A percentile compares a stretch with the other conserved stretches of the same genome.
phyloP scores from a whole-genome alignment of 1,140 invertebrate species.

The Drosophila setifemur region DNA sequence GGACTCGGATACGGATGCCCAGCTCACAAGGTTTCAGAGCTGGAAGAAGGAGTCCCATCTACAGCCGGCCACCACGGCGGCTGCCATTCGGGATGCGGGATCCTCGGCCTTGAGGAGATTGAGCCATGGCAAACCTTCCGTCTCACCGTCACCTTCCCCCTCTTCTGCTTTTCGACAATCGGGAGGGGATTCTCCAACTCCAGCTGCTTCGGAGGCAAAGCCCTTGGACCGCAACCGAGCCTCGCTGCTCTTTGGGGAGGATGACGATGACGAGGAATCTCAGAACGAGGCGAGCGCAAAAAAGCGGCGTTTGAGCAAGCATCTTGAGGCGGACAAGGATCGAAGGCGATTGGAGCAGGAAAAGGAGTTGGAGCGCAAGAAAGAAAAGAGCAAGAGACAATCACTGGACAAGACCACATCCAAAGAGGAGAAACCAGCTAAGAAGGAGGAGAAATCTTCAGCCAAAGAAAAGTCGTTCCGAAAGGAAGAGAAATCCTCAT shows the following conservation, averaged over 20 bases:
- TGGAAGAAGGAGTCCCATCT: slow-evolving; percentile 69
- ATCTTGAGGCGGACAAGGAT: slow-evolving; percentile 83
- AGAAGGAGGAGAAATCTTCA: neutral
- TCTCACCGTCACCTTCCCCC: neutral
- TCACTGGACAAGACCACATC: slow-evolving; percentile 20
- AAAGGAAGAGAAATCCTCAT: neutral
- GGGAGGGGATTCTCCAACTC: neutral
- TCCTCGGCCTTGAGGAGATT: slow-evolving; percentile 22
- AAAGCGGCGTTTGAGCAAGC: slow-evolving; percentile 71
- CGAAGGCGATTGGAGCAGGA: slow-evolving; percentile 51
- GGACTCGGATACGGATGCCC: slow-evolving; percentile 71
- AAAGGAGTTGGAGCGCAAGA: slow-evolving; percentile 37
- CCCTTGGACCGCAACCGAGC: slow-evolving; percentile 77
- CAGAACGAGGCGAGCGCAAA: slow-evolving; percentile 28
- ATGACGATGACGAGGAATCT: slow-evolving; percentile 72
- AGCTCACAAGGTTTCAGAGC: slow-evolving; percentile 55
- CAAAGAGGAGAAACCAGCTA: neutral
- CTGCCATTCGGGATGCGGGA: slow-evolving; percentile 53
- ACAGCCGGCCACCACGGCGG: slow-evolving; percentile 26
- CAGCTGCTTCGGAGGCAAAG: slow-evolving; percentile 8
- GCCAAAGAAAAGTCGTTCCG: no score
- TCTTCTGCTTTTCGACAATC: neutral
- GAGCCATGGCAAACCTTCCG: slow-evolving; percentile 5
- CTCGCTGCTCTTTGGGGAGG: slow-evolving; percentile 83
- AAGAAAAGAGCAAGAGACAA: slow-evolving; percentile 26